Conservation (phyloP, 2,888 invertebrate species). For the Orthosia incerta region DNA sequence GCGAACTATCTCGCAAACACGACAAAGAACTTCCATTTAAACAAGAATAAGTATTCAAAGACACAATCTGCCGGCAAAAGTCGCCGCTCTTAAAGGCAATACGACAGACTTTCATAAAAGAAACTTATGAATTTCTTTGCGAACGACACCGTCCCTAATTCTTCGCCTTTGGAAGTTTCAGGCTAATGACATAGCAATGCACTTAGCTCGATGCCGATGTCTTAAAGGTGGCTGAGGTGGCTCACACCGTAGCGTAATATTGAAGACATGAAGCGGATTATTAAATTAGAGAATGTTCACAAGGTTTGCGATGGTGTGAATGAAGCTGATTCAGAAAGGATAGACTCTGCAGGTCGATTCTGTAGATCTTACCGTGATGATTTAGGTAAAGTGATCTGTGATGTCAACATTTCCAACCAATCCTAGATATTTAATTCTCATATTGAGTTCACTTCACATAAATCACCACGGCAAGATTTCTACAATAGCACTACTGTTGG, state of each 20-base stretch:
- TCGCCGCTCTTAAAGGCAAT: constrained; percentile 54
- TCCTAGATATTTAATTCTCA: too few relatives aligned
- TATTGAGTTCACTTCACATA: too few relatives aligned
- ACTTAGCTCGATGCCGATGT: constrained; percentile 75
- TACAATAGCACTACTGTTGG: too few relatives aligned
- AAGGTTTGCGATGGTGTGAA: not conserved
- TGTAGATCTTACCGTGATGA: too few relatives aligned
- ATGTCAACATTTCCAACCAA: too few relatives aligned
- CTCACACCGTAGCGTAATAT: constrained; percentile 62
- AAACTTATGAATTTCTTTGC: constrained; percentile 73
- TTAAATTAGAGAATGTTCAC: not conserved
- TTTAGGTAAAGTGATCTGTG: too few relatives aligned
- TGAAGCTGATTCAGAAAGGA: not conserved
- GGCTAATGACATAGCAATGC: constrained; percentile 83
- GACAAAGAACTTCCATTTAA: constrained; percentile 60
- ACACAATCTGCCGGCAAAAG: constrained; percentile 56
- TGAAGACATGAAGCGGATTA: too few relatives aligned
- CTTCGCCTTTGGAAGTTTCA: constrained; percentile 68
- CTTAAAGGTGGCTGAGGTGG: constrained; percentile 6
- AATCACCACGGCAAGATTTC: too few relatives aligned
- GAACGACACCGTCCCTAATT: constrained; percentile 66
- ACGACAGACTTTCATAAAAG: constrained; percentile 60
- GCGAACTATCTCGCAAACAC: constrained; percentile 48
- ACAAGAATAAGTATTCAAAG: constrained; percentile 62
- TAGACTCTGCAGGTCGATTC: not conserved